A percentile compares a stretch with the other conserved stretches of the same genome.
Evolutionary conservation across 2,797 vertebrate species (phyloP).

Genomic region (Crax fasciolata): DNA sequence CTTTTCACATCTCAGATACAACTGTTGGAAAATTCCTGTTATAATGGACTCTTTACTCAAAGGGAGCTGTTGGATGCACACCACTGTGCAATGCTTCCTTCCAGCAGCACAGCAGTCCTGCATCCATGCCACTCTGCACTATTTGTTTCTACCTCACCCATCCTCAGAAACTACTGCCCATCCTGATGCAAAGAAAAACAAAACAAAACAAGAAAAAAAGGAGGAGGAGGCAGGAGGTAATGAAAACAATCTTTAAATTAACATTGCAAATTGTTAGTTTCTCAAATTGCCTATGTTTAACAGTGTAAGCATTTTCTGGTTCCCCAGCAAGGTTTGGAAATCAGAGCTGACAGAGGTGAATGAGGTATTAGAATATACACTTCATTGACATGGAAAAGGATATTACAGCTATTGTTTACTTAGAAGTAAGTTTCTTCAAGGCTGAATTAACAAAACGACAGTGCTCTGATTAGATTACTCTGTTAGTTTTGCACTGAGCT

Average conservation of each 20-base stretch:
- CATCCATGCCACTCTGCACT: not conserved
- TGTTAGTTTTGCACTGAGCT: not conserved
- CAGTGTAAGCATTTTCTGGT: constrained; percentile 12
- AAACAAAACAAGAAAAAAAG: not conserved
- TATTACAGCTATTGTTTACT: constrained; percentile 27
- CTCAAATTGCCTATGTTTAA: constrained; percentile 19
- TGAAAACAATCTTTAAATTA: constrained; percentile 34
- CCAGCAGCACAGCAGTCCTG: not conserved
- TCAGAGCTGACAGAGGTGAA: constrained; percentile 10
- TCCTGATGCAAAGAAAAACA: not conserved
- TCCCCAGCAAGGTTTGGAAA: not conserved
- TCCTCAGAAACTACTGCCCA: not conserved
- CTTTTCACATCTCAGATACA: not conserved
- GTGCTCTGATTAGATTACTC: not conserved
- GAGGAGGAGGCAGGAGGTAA: not conserved
- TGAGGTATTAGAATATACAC: not conserved
- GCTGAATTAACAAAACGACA: constrained; percentile 9
- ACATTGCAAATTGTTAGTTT: not conserved
- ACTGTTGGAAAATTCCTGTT: not conserved
- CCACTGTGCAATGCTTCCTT: not conserved
- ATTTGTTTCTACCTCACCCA: not conserved
- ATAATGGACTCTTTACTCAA: not conserved
- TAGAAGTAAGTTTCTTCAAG: not conserved
- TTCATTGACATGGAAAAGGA: not conserved
- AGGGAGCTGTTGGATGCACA: not conserved